Evolutionary conservation across 2,888 invertebrate species (phyloP).

Genomic region (Diploptera punctata): DNA sequence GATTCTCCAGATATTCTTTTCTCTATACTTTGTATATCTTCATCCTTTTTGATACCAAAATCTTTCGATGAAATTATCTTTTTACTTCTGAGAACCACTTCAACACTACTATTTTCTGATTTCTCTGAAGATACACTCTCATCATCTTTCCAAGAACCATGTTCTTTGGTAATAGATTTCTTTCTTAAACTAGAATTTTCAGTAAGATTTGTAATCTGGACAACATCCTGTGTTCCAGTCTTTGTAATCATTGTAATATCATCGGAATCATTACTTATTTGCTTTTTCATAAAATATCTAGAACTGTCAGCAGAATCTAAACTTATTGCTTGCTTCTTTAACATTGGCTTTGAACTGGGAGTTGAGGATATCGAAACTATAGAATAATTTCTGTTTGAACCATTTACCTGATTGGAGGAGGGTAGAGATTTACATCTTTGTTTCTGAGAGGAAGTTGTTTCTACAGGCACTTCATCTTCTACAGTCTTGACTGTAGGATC

Average conservation of each 20-base stretch:
- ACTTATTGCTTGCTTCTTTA: slow-evolving; percentile 63
- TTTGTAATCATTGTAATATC: background rate
- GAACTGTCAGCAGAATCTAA: slow-evolving; percentile 57
- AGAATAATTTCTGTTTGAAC: slow-evolving; percentile 36
- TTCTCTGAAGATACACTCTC: background rate
- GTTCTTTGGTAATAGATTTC: background rate
- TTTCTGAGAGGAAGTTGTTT: background rate
- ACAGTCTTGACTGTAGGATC: background rate
- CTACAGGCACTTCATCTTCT: background rate
- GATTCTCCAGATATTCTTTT: background rate
- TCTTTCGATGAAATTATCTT: slow-evolving; percentile 7
- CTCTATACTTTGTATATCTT: background rate
- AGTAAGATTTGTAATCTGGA: no score
- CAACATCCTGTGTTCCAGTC: background rate
- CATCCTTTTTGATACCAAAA: slow-evolving; percentile 19
- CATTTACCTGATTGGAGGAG: background rate
- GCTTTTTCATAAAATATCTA: slow-evolving; percentile 18
- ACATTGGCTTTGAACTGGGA: slow-evolving; percentile 54
- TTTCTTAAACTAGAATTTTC: background rate
- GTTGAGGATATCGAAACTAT: background rate
- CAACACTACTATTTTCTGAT: background rate
- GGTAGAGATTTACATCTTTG: slow-evolving; percentile 18
- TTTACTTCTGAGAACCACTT: background rate
- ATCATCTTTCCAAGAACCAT: background rate
- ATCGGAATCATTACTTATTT: slow-evolving; percentile 32